Evolutionary conservation across 2,113 vertebrate genomes (phyloP), one percentile per base, ranked within the genome.

Genomic region (Synchiropus splendidus): DNA sequence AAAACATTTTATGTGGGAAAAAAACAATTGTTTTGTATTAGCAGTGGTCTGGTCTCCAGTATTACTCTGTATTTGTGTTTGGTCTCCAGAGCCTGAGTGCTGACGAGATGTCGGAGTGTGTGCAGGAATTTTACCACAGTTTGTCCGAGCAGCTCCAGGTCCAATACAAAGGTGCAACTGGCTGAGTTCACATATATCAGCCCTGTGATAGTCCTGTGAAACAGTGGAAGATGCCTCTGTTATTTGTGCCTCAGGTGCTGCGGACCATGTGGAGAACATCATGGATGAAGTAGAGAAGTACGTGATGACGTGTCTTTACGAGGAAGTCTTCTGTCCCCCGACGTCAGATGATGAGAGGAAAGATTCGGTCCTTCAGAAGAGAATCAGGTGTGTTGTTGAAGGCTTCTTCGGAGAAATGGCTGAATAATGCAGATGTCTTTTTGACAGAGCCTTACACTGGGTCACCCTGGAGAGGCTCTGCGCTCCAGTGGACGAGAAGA

Each of bases 271-370:
- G 10, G 93, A 98, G 62, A 86, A 76, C 21, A 81, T 89, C 9
- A 98, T 94, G 92, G 94, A 97, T 67, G 89, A 95, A 69, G 89
- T 97, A 4, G 95, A 99, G 72, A 92, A 89, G 59, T 95, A 91
- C 59, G 86, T 97, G 49, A 97, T 92, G 89, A 95, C 87, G 17
- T 90, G 90, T 16, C 87, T 98, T 15, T 98, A 98, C 33, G 92
- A 97, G 52, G 84, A 91, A 1, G 90, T 90, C 27, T 98, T 99
- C 77, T 98, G 94, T 69, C 94, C 94, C 11, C 92, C 94, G 61
- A 91, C 89, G 12, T 92, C 92, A 3, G 93, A 99, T 13, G 94
- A 99, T 44, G 92, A 98, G 80, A 92, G 89, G 79, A 99, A 96
- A 72, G 94, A 99, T 43, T 83, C 98, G 42, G 82, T 83, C 42